Conservation (phyloP, 92 coral and sea anemone species). For the Porites cylindrica region DNA sequence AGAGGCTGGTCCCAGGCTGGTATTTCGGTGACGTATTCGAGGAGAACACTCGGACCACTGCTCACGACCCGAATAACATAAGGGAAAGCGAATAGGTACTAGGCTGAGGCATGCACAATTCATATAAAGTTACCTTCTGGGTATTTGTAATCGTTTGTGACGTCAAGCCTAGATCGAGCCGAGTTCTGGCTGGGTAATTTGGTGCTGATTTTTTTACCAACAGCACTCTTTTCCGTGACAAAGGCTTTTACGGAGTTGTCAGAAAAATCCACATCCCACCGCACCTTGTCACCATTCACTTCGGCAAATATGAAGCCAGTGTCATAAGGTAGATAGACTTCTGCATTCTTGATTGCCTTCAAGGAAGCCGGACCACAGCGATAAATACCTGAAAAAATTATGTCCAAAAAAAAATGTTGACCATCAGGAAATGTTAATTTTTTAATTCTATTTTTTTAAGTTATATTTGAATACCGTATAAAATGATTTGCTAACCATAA, state of each 20-base stretch:
- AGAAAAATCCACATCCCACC: conserved; percentile 65
- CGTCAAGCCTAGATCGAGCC: conserved; percentile 37
- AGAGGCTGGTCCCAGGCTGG: no score
- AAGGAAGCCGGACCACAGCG: conserved; percentile 87
- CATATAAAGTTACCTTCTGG: conserved; percentile 48
- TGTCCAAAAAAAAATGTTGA: no score
- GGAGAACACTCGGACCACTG: no score
- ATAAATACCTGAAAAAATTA: conserved; percentile 45
- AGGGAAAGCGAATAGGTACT: no score
- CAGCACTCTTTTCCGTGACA: conserved; percentile 1
- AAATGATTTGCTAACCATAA: no score
- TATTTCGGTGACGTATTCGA: no score
- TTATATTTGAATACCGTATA: no score
- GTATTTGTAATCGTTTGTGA: conserved; percentile 65
- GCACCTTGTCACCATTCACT: conserved; percentile 81
- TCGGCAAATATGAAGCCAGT: conserved; percentile 77
- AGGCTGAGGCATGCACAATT: no score
- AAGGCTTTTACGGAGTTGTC: conserved; percentile 57
- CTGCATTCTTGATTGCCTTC: conserved; percentile 76
- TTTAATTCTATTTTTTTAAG: no score
- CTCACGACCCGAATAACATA: no score
- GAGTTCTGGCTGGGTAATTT: conserved; percentile 48
- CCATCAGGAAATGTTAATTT: no score
- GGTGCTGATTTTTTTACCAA: conserved; percentile 77
- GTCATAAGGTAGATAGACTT: conserved; percentile 73